Base-by-base conservation (phyloP, 2,888 invertebrate genomes). In the Euclidia mi region DNA sequence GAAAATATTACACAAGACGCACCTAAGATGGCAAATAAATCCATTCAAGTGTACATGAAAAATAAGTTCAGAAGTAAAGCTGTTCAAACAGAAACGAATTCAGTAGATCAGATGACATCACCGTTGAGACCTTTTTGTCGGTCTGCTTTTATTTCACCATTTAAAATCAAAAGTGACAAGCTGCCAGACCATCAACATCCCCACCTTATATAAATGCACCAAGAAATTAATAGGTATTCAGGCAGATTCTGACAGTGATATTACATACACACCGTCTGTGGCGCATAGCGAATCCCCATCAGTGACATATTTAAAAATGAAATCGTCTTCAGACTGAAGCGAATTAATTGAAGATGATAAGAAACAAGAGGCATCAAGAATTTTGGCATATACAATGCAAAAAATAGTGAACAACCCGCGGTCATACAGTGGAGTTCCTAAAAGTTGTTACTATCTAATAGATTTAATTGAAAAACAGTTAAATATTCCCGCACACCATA, bases 21-120 rank as follows among this genome's bases (percentile, higher is more conserved):
- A 31, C 37, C 17, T 25, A 41, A 35, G 18, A 38, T 35, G 32
- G 40, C n/a, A 50, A 38, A 63, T 56, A 57, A 60, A 62, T n/a
- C n/a, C n/a, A n/a, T n/a, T n/a, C n/a, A n/a, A n/a, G n/a, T n/a
- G n/a, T n/a, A n/a, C n/a, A n/a, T 57, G 6, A 52, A 44, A 28
- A 12, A 59, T n/a, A 67, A 55, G 41, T 67, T 47, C 29, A 67
- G 65, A 46, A 72, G 65, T 56, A 67, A 70, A 65, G 63, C 56
- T 2, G 43, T 35, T 10, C 65, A 68, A 43, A 60, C 53, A 4
- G n/a, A 56, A 15, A 15, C 53, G n/a, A 49, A 56, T 45, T 15
- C 47, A 37, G 32, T 37, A 58, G 37, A 49, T 7, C 56, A 60
- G 44, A 45, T 44, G 46, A 18, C 48, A 43, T 66, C 68, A 56